Evolutionary conservation across 1,140 invertebrate species (phyloP).

Genomic region (Melitaea cinxia): DNA sequence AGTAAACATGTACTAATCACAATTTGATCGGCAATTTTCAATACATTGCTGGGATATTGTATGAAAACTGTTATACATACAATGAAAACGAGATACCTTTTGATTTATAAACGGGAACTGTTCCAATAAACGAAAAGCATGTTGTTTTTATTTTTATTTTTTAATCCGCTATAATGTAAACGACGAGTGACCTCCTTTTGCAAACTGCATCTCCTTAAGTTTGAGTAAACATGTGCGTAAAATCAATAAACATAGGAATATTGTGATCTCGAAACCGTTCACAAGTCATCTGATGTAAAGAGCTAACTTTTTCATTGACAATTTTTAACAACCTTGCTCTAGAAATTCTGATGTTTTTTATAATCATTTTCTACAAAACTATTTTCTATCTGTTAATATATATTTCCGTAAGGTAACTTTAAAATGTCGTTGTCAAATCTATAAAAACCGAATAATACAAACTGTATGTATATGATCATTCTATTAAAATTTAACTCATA

Average conservation of each 20-base stretch:
- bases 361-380: too few relatives aligned
- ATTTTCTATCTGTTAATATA: too few relatives aligned
- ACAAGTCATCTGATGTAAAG: too few relatives aligned
- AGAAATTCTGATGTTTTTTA: too few relatives aligned
- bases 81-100: slow-evolving; percentile 25
- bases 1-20: not conserved
- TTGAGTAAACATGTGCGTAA: not conserved
- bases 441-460: too few relatives aligned
- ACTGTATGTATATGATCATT: too few relatives aligned
- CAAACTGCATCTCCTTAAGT: not conserved
- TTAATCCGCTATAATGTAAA: slow-evolving; percentile 13
- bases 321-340: too few relatives aligned
- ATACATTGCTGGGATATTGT: not conserved
- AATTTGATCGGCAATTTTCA: not conserved
- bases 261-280: not conserved
- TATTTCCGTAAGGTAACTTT: too few relatives aligned
- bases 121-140: slow-evolving; percentile 32
- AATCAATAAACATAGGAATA: not conserved
- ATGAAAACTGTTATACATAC: too few relatives aligned
- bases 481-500: too few relatives aligned
- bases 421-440: too few relatives aligned
- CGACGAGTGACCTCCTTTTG: slow-evolving; percentile 6
- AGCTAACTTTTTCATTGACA: too few relatives aligned
- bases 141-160: slow-evolving; percentile 21
- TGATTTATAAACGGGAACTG: slow-evolving; percentile 37